These are phyloP conservation scores for Leptinotarsa lineolata DNA, from an alignment of 1,140 invertebrate species.

Conservation along the genomic window DNA sequence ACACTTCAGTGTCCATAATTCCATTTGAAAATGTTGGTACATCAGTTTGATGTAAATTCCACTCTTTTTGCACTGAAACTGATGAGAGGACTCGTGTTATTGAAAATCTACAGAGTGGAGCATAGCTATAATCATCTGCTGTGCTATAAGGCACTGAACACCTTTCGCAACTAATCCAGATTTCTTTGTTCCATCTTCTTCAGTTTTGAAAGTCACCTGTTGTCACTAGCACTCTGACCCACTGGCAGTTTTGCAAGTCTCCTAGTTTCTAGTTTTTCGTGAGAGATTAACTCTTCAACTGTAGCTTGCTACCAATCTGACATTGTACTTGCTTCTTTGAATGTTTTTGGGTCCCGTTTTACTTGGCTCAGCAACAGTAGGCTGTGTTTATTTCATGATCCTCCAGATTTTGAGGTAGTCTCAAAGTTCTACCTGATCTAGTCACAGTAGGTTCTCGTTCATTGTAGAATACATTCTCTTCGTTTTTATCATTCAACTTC, in stretches of 20 bases:
- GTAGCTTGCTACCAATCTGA: constrained; percentile 16
- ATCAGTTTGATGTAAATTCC: too few species aligned
- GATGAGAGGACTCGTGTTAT: constrained; percentile 21
- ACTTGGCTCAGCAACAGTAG: constrained; percentile 22
- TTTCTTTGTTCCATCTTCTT: too few species aligned
- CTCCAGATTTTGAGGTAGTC: too few species aligned
- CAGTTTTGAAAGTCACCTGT: constrained; percentile 43
- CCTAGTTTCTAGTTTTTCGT: constrained; percentile 29
- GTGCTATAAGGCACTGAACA: constrained; percentile 29
- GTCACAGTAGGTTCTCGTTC: too few species aligned
- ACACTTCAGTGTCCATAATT: too few species aligned
- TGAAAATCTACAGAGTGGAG: constrained; percentile 26
- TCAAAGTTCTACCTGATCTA: too few species aligned
- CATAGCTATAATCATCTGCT: constrained; percentile 24
- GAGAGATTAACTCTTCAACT: too few species aligned
- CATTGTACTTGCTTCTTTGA: constrained; percentile 14
- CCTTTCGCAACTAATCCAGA: constrained; percentile 46
- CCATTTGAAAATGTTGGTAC: too few species aligned
- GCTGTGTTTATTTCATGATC: constrained; percentile 12
- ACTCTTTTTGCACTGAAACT: constrained; percentile 16
- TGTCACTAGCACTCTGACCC: constrained; percentile 28
- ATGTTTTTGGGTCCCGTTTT: constrained; percentile 16
- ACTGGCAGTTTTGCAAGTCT: constrained; percentile 20
- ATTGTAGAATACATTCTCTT: too few species aligned
- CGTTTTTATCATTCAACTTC: too few species aligned